A percentile compares a stretch with the other conserved stretches of the same genome.
These are phyloP conservation scores for Lamellibrachia columna DNA, from an alignment of 2,888 invertebrate species.

Conservation along the genomic window DNA sequence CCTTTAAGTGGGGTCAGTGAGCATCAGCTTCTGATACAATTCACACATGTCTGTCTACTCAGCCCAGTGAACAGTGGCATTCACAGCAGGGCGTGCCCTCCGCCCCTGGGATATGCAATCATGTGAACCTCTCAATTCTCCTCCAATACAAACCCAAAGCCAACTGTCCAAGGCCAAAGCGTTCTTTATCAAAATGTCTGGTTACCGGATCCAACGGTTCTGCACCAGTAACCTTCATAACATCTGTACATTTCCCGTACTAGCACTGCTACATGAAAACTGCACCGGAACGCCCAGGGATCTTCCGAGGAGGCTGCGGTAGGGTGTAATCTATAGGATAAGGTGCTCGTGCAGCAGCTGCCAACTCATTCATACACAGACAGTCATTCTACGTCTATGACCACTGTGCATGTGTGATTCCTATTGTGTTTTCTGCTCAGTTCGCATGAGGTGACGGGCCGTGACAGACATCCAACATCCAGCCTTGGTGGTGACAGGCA, in stretches of 20 bases:
- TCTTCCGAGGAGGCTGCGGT: neutral
- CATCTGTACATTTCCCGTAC: neutral
- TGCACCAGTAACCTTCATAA: neutral
- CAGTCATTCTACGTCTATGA: neutral
- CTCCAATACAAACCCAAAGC: neutral
- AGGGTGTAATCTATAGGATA: conserved; percentile 10
- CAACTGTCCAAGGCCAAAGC: too few relatives aligned
- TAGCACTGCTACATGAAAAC: neutral
- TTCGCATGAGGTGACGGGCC: neutral
- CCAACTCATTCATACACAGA: neutral
- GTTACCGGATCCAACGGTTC: neutral
- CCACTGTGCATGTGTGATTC: neutral
- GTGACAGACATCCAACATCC: neutral
- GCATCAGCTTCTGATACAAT: neutral
- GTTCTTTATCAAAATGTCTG: too few relatives aligned
- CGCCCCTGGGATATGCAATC: neutral
- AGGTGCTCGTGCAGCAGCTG: neutral
- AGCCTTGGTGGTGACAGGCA: neutral
- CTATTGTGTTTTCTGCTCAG: neutral
- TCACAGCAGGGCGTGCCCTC: neutral
- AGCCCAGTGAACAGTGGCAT: neutral
- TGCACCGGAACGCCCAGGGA: neutral
- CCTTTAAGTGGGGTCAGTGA: neutral
- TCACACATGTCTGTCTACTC: neutral
- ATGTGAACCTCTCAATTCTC: neutral